Conservation (phyloP, 2,797 vertebrate species). For the Sternarchorhynchus goeldii region DNA sequence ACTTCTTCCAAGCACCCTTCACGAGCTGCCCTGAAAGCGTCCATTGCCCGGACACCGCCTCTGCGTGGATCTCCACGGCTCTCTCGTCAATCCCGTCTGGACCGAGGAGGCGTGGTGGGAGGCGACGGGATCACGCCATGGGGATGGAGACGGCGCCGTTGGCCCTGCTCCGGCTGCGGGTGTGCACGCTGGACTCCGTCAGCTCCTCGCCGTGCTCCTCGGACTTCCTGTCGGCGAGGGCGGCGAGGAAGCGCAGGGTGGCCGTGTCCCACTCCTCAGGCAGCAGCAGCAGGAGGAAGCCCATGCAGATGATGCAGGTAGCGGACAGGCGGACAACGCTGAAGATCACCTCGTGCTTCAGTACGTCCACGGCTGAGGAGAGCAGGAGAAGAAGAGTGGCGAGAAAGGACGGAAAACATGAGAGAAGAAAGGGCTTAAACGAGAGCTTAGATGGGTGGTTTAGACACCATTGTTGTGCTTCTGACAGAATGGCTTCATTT, state of each 20-base stretch:
- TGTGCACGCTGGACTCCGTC: constrained; percentile 85
- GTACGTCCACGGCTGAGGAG: constrained; percentile 86
- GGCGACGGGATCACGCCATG: constrained; percentile 78
- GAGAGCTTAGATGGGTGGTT: neutral
- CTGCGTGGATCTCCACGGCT: neutral
- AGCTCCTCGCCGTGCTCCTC: constrained; percentile 90
- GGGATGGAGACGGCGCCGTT: constrained; percentile 93
- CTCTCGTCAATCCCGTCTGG: neutral
- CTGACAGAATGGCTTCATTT: neutral
- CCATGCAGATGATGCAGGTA: constrained; percentile 94
- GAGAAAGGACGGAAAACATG: neutral
- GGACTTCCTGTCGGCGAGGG: constrained; percentile 91
- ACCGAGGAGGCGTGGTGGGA: constrained; percentile 5
- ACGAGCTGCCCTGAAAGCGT: constrained; percentile 15
- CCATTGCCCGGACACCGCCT: constrained; percentile 13
- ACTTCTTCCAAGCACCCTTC: neutral
- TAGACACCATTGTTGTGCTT: neutral
- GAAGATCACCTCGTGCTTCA: constrained; percentile 98
- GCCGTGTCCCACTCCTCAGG: constrained; percentile 98
- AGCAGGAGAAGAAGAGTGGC: constrained; percentile 30
- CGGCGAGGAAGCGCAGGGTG: constrained; percentile 90
- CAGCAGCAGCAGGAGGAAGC: constrained; percentile 93
- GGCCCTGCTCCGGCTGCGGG: constrained; percentile 88
- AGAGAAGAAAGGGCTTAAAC: neutral
- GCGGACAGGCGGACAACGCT: constrained; percentile 94